These are phyloP conservation scores for Acromyrmex heyeri DNA, from an alignment of 1,140 invertebrate species.

Conservation along the genomic window DNA sequence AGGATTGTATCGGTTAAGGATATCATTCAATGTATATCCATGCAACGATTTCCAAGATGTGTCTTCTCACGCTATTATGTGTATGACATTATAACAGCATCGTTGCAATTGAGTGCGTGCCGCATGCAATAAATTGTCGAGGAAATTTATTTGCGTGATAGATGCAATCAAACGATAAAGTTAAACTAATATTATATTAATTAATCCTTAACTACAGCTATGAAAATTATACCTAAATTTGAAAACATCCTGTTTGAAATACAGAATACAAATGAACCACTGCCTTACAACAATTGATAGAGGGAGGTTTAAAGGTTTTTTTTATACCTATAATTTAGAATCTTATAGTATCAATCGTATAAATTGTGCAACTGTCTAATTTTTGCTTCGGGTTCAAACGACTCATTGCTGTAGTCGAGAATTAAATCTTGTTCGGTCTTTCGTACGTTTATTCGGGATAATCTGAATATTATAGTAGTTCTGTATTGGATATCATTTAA, in stretches of 20 bases:
- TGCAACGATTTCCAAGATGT: slow-evolving; percentile 62
- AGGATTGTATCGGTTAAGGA: slow-evolving; percentile 56
- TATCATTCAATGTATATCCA: slow-evolving; percentile 42
- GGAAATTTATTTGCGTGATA: slow-evolving; percentile 62
- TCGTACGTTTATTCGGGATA: no score
- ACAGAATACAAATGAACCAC: no score
- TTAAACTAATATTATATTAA: slow-evolving; percentile 2
- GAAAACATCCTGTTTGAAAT: no score
- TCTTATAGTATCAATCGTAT: no score
- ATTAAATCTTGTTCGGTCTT: slow-evolving; percentile 51
- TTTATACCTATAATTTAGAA: no score
- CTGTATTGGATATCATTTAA: not conserved
- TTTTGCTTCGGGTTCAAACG: no score
- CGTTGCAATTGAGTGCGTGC: slow-evolving; percentile 67
- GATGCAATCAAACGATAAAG: slow-evolving; percentile 37
- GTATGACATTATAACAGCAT: slow-evolving; percentile 58
- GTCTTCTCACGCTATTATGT: slow-evolving; percentile 44
- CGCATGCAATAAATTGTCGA: slow-evolving; percentile 49
- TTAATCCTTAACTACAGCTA: no score
- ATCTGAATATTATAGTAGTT: not conserved
- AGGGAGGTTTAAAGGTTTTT: no score
- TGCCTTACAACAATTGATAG: no score
- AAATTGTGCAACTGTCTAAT: no score
- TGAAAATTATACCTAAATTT: no score
- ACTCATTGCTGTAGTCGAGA: slow-evolving; percentile 20